Percentiles rank a stretch among this genome's conserved stretches.
These are phyloP conservation scores for Tinea semifulvella DNA, from an alignment of 2,888 invertebrate genomes.

Conservation along the genomic window DNA sequence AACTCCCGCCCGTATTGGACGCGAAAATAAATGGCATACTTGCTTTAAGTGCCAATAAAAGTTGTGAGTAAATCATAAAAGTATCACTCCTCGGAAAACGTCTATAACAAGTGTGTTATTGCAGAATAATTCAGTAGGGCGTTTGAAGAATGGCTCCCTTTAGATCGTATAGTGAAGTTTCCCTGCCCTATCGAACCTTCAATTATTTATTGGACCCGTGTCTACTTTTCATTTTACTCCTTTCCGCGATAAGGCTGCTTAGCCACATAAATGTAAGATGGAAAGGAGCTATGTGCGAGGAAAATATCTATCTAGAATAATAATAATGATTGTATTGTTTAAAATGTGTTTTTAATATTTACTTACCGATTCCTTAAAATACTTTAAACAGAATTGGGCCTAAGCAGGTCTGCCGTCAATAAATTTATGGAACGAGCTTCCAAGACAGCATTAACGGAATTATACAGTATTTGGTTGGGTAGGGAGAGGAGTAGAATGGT, in stretches of 20 bases:
- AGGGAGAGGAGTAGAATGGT: too few species aligned
- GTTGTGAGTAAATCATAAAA: constrained; percentile 67
- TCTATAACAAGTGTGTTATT: constrained; percentile 67
- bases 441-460: too few species aligned
- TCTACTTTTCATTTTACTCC: constrained; percentile 66
- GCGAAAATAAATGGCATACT: constrained; percentile 63
- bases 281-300: too few species aligned
- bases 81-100: constrained; percentile 63
- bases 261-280: too few species aligned
- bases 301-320: too few species aligned
- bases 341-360: too few species aligned
- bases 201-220: constrained; percentile 67
- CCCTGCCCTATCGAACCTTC: constrained; percentile 56
- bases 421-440: too few species aligned
- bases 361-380: too few species aligned
- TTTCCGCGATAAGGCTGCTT: constrained; percentile 42
- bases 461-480: too few species aligned
- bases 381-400: too few species aligned
- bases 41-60: constrained; percentile 67
- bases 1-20: constrained; percentile 57
- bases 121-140: constrained; percentile 65
- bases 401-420: too few species aligned
- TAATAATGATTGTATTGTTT: too few species aligned
- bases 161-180: constrained; percentile 47
- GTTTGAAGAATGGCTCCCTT: constrained; percentile 60